phyloP scores from a whole-genome alignment of 1,140 invertebrate genomes.

The Hypothenemus hampei region DNA sequence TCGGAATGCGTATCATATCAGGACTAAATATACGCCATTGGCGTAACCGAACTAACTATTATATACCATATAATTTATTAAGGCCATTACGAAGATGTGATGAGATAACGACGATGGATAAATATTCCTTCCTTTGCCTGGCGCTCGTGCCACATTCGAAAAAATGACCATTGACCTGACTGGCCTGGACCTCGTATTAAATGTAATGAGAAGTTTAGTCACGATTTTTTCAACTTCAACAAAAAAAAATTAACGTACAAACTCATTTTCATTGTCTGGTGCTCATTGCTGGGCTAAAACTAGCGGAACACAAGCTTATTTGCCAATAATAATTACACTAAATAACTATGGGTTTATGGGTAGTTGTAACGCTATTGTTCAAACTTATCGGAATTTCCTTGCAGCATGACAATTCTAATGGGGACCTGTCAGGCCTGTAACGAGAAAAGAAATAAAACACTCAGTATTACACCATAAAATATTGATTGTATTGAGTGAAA shows the following conservation, averaged over 20 bases:
- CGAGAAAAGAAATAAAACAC: conserved; percentile 24
- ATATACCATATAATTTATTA: background rate
- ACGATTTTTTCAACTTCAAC: background rate
- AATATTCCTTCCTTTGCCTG: too few relatives aligned
- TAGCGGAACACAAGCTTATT: background rate
- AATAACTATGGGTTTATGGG: conserved; percentile 4
- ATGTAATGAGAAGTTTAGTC: background rate
- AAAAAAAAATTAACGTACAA: too few relatives aligned
- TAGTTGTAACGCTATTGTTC: conserved; percentile 12
- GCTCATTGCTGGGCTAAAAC: background rate
- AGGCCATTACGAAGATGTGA: background rate
- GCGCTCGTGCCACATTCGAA: background rate
- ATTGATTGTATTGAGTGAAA: conserved; percentile 23
- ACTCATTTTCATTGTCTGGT: too few relatives aligned
- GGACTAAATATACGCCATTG: background rate
- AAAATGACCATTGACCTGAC: background rate
- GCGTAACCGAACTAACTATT: background rate
- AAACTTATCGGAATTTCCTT: conserved; percentile 21
- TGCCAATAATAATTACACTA: conserved; percentile 4
- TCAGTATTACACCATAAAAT: conserved; percentile 23
- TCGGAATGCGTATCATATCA: conserved; percentile 8
- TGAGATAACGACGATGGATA: too few relatives aligned
- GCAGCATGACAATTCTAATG: conserved; percentile 20
- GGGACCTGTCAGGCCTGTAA: conserved; percentile 18
- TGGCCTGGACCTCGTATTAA: background rate